Conservation (phyloP, 2,113 vertebrate genomes). For the Arvicanthis niloticus region DNA sequence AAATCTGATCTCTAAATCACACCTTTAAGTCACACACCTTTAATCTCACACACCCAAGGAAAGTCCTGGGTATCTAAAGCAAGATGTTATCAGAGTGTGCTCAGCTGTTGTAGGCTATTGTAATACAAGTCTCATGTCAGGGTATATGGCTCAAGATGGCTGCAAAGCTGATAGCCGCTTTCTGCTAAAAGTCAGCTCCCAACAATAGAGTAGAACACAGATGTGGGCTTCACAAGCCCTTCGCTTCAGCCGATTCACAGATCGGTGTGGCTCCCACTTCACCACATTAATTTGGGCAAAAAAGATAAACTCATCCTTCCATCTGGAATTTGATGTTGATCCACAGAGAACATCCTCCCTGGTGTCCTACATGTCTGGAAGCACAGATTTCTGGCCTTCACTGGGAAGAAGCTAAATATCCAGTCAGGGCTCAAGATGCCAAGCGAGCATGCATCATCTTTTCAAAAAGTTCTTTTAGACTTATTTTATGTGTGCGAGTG, state of each 20-base stretch:
- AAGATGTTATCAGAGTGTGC: too few species aligned
- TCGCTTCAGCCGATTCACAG: neutral
- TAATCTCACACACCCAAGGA: too few species aligned
- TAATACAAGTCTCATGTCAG: too few species aligned
- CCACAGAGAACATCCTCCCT: neutral
- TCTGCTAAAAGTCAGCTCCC: too few species aligned
- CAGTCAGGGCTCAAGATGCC: neutral
- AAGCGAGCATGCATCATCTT: neutral
- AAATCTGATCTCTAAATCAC: too few species aligned
- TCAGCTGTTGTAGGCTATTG: too few species aligned
- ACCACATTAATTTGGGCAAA: neutral
- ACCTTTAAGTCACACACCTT: too few species aligned
- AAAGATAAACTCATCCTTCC: neutral
- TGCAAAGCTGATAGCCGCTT: too few species aligned
- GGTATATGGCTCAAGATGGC: too few species aligned
- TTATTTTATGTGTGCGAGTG: neutral
- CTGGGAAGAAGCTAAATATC: neutral
- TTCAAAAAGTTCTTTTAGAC: neutral
- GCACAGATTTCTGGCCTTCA: neutral
- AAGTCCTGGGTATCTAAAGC: too few species aligned
- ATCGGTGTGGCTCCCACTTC: too few species aligned
- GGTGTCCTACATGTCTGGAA: neutral
- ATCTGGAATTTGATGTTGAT: conserved; percentile 15
- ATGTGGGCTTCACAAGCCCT: neutral
- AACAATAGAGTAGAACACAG: neutral